Percentiles rank a stretch among this genome's conserved stretches.
Evolutionary conservation across 2,113 vertebrate genomes (phyloP).

Genomic region (Prinia subflava): DNA sequence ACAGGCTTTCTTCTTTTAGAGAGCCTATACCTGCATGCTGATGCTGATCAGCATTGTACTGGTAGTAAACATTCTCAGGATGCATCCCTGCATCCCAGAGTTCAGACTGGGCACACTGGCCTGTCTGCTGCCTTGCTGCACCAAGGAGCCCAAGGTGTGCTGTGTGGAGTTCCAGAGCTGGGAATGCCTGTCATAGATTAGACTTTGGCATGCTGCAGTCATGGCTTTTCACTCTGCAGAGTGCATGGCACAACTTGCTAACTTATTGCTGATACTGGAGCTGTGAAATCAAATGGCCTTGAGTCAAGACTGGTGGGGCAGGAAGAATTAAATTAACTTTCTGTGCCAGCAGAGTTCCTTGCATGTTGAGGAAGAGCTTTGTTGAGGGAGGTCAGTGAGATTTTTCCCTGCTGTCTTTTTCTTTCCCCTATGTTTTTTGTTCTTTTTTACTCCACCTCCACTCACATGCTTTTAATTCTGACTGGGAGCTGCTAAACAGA

Average conservation of each 20-base stretch:
- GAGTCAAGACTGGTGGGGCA: neutral
- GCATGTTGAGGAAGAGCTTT: neutral
- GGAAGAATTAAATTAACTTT: conserved; percentile 8
- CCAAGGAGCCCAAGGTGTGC: neutral
- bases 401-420: neutral
- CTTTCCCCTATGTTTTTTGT: neutral
- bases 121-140: neutral
- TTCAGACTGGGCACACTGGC: neutral
- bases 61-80: neutral
- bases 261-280: neutral
- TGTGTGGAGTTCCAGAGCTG: neutral
- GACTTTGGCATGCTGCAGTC: neutral
- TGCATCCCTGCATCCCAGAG: neutral
- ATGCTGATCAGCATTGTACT: neutral
- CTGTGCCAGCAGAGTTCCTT: neutral
- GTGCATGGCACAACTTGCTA: neutral
- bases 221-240: neutral
- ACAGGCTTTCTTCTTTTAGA: neutral
- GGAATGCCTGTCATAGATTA: neutral
- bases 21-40: neutral
- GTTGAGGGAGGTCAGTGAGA: neutral
- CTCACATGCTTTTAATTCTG: neutral
- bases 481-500: neutral
- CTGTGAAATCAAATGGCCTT: conserved; percentile 32
- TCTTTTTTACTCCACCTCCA: neutral